Conservation (phyloP, 2,113 vertebrate genomes). For the Bagarius yarrelli region DNA sequence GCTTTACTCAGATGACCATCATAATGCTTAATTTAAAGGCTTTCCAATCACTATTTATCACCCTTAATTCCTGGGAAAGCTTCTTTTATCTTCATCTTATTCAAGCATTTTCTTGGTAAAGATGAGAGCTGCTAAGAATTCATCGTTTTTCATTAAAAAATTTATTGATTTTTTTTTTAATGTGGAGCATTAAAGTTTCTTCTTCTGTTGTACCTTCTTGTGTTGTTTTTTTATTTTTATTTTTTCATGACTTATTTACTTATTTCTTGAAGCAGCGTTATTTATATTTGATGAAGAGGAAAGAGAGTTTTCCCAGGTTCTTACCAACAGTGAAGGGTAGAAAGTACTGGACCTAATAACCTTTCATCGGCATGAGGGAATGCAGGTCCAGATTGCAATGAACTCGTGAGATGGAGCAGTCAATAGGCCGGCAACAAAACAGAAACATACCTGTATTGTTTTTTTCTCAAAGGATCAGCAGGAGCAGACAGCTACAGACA, state of each 20-base stretch:
- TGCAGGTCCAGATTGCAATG: slow-evolving; percentile 23
- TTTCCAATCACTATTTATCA: slow-evolving; percentile 34
- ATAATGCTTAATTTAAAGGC: slow-evolving; percentile 37
- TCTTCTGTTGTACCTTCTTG: slow-evolving; percentile 42
- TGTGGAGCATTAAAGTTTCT: slow-evolving; percentile 51
- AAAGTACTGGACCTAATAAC: slow-evolving; percentile 42
- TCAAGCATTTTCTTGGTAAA: neutral
- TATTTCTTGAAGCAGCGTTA: slow-evolving; percentile 54
- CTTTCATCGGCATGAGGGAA: slow-evolving; percentile 30
- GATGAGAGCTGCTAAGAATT: neutral
- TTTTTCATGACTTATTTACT: slow-evolving; percentile 73
- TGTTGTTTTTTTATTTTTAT: slow-evolving; percentile 62
- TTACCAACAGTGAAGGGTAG: slow-evolving; percentile 57
- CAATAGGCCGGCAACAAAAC: slow-evolving; percentile 44
- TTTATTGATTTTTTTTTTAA: neutral
- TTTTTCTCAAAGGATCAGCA: neutral
- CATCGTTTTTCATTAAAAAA: neutral
- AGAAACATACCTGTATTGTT: slow-evolving; percentile 31
- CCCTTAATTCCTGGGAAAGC: slow-evolving; percentile 16
- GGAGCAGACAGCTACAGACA: slow-evolving; percentile 1
- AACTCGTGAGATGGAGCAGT: slow-evolving; percentile 37
- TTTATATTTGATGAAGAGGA: slow-evolving; percentile 66
- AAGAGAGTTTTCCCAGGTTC: slow-evolving; percentile 62
- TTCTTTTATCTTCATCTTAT: slow-evolving; percentile 3
- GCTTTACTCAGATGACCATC: slow-evolving; percentile 32